phyloP scores from a whole-genome alignment of 2,113 vertebrate species.

The Heterotilapia buettikoferi region DNA sequence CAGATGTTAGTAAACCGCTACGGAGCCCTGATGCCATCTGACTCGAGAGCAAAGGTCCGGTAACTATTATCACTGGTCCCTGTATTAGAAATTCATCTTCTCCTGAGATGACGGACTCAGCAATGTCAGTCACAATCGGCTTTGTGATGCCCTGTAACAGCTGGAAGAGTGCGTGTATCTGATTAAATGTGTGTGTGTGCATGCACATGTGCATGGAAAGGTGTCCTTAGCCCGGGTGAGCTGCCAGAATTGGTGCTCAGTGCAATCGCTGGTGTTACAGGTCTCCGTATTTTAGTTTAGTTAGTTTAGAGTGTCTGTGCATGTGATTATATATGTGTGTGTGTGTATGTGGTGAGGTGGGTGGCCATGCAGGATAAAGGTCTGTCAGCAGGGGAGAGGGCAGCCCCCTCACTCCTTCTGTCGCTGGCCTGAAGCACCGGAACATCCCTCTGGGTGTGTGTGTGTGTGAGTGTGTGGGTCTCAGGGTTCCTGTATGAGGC shows the following conservation, averaged over 20 bases:
- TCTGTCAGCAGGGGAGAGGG: conserved; percentile 38
- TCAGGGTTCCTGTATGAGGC: background rate
- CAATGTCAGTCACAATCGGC: conserved; percentile 52
- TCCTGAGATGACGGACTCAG: background rate
- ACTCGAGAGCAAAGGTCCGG: background rate
- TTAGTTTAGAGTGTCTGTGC: background rate
- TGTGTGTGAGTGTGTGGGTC: background rate
- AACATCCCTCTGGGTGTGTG: conserved; percentile 20
- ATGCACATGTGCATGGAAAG: background rate
- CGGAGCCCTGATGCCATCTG: background rate
- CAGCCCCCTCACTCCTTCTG: conserved; percentile 56
- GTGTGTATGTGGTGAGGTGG: background rate
- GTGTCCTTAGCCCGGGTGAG: background rate
- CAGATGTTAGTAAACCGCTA: background rate
- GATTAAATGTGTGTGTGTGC: conserved; percentile 7
- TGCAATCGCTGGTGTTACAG: background rate
- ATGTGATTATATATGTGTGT: background rate
- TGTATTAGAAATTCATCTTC: conserved; percentile 18
- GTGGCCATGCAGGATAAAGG: conserved; percentile 36
- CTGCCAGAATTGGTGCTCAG: background rate
- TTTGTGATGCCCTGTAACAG: conserved; percentile 45
- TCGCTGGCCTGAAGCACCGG: conserved; percentile 44
- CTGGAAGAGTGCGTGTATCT: conserved; percentile 26
- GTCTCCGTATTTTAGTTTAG: background rate
- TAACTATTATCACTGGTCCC: background rate